These are phyloP conservation scores for Tinea pellionella DNA, from an alignment of 2,888 invertebrate species.

Conservation along the genomic window DNA sequence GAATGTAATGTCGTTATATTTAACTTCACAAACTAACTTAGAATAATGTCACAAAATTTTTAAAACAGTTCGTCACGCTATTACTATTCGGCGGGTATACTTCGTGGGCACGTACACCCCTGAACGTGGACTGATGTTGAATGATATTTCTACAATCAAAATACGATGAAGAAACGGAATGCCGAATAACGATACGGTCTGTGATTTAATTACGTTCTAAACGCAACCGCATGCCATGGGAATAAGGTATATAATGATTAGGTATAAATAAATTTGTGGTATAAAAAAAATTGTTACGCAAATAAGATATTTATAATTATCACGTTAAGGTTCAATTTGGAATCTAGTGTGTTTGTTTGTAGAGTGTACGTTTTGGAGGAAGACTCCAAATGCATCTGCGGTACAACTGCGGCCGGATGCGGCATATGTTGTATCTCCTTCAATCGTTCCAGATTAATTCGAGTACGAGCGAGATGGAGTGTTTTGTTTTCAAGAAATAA, in stretches of 20 bases:
- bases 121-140: neutral
- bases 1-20: neutral
- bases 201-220: neutral
- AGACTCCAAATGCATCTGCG: neutral
- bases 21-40: neutral
- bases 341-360: neutral
- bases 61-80: neutral
- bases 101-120: neutral
- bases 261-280: neutral
- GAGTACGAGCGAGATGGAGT: neutral
- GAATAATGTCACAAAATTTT: neutral
- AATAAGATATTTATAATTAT: neutral
- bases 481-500: slow-evolving; percentile 4
- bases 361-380: neutral
- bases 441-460: neutral
- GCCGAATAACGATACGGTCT: neutral
- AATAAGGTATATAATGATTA: neutral
- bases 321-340: neutral
- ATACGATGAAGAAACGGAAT: neutral
- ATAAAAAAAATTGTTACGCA: neutral
- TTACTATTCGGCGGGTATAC: neutral
- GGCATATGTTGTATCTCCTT: neutral
- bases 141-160: neutral
- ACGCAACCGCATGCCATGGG: neutral
- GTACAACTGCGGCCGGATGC: slow-evolving; percentile 2